Conservation (phyloP, 2,797 vertebrate species). For the Bovichtus variegatus region DNA sequence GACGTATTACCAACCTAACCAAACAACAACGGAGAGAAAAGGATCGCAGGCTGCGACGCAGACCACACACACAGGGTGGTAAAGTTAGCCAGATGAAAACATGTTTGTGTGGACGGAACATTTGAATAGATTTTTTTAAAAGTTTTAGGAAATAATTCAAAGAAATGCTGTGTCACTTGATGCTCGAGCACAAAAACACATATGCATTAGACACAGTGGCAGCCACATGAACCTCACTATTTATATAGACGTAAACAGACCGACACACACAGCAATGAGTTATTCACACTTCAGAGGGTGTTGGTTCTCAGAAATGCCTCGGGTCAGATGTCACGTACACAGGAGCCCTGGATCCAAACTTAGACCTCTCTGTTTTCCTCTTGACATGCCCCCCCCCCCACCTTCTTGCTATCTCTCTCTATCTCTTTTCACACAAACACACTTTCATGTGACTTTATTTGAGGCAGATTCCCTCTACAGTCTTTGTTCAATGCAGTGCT, state of each 20-base stretch:
- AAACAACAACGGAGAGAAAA: slow-evolving; percentile 55
- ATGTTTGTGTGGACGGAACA: slow-evolving; percentile 2
- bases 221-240: slow-evolving; percentile 20
- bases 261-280: slow-evolving; percentile 47
- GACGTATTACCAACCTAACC: slow-evolving; percentile 58
- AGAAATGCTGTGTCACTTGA: background rate
- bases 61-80: slow-evolving; percentile 45
- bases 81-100: slow-evolving; percentile 27
- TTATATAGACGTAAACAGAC: slow-evolving; percentile 6
- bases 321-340: slow-evolving; percentile 81
- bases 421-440: slow-evolving; percentile 51
- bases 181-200: slow-evolving; percentile 10
- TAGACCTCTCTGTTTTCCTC: slow-evolving; percentile 67
- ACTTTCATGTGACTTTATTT: slow-evolving; percentile 63
- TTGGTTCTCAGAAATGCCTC: slow-evolving; percentile 78
- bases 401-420: slow-evolving; percentile 1
- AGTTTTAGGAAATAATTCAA: background rate
- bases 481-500: background rate
- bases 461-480: slow-evolving; percentile 12
- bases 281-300: slow-evolving; percentile 77
- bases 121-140: background rate
- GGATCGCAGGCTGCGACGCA: slow-evolving; percentile 40
- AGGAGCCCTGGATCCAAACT: slow-evolving; percentile 74
- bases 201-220: slow-evolving; percentile 13
- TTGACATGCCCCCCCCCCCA: slow-evolving; percentile 16